Percentiles rank a stretch among this genome's conserved stretches.
These are phyloP conservation scores for Meteorus colon DNA, from an alignment of 2,888 invertebrate species.

Conservation along the genomic window DNA sequence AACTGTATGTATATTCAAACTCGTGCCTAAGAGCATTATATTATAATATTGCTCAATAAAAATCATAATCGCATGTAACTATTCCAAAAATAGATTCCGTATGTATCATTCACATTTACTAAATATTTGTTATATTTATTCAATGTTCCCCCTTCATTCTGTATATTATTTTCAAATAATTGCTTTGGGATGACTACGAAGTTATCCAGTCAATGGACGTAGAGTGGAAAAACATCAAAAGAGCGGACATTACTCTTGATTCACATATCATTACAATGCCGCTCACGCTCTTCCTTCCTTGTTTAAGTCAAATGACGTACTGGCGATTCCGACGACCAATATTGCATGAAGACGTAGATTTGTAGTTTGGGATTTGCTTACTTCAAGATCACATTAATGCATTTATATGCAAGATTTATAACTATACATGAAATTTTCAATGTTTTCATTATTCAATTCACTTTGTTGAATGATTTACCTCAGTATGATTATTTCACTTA, in stretches of 20 bases:
- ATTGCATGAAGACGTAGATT: background rate
- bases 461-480: background rate
- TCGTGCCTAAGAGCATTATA: constrained; percentile 40
- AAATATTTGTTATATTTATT: constrained; percentile 17
- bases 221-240: background rate
- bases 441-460: background rate
- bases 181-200: background rate
- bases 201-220: background rate
- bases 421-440: background rate
- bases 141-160: constrained; percentile 6
- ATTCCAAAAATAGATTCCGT: constrained; percentile 29
- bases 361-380: background rate
- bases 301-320: constrained; percentile 32
- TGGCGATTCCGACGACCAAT: background rate
- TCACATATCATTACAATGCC: constrained; percentile 29
- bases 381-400: background rate
- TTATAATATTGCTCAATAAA: constrained; percentile 32
- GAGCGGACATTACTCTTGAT: constrained; percentile 18
- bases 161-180: background rate
- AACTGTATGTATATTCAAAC: constrained; percentile 21
- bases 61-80: constrained; percentile 29
- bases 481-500: background rate
- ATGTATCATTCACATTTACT: constrained; percentile 16
- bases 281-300: constrained; percentile 27
- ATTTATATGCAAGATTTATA: background rate